Conservation (phyloP, 2,888 invertebrate species). For the Julus scanicus region DNA sequence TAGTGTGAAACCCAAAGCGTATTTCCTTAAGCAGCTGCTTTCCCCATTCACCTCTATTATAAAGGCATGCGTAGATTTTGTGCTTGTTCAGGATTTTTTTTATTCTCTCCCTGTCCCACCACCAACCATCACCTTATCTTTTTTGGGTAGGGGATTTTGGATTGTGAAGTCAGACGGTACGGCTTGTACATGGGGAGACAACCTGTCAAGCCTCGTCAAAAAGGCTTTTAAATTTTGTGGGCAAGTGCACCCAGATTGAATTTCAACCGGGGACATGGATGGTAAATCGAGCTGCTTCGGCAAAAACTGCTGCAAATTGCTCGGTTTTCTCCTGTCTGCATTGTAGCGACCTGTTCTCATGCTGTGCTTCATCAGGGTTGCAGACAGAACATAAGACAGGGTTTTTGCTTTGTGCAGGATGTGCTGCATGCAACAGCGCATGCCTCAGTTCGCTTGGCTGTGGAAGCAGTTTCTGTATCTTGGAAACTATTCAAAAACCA, state of each 20-base stretch:
- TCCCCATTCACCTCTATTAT: neutral
- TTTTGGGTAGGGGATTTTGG: neutral
- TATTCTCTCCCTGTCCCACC: neutral
- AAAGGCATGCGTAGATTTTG: neutral
- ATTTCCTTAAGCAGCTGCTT: neutral
- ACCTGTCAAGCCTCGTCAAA: constrained; percentile 15
- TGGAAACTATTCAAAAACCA: neutral
- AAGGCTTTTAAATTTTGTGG: constrained; percentile 28
- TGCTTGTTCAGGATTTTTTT: neutral
- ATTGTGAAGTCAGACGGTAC: constrained; percentile 13
- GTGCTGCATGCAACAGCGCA: neutral
- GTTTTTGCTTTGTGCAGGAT: too few species aligned
- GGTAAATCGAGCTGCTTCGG: neutral
- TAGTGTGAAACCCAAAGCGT: neutral
- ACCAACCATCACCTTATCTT: neutral
- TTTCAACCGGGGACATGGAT: neutral
- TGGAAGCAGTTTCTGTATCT: neutral
- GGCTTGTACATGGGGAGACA: neutral
- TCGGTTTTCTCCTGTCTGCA: neutral
- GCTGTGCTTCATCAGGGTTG: neutral
- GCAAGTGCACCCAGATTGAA: constrained; percentile 41
- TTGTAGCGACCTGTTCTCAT: neutral
- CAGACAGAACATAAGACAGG: neutral
- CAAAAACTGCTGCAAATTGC: constrained; percentile 4
- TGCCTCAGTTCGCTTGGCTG: neutral